A percentile compares a stretch with the other conserved stretches of the same genome.
Evolutionary conservation across 2,113 vertebrate species (phyloP).

Genomic region (Indicator maculatus): DNA sequence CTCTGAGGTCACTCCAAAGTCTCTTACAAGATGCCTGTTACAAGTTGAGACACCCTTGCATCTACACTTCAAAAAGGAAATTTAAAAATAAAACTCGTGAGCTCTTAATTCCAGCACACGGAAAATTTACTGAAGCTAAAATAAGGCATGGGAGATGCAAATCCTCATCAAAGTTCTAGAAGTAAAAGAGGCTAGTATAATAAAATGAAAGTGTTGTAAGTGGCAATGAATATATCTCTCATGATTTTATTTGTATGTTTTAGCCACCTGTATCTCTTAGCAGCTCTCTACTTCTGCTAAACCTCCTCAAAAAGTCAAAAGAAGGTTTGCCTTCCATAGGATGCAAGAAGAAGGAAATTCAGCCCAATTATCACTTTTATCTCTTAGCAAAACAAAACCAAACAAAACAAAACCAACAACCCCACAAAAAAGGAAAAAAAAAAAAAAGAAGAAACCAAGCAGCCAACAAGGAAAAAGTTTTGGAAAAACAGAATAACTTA

Average conservation of each 20-base stretch:
- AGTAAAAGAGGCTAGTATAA: neutral
- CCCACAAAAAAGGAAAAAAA: too few species aligned
- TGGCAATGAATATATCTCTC: neutral
- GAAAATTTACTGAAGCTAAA: neutral
- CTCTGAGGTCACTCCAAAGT: neutral
- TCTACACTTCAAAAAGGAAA: neutral
- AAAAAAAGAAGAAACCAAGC: too few species aligned
- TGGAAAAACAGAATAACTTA: neutral
- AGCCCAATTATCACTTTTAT: neutral
- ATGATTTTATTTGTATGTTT: neutral
- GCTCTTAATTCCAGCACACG: neutral
- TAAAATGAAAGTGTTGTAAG: neutral
- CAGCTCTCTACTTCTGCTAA: neutral
- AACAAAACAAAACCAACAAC: too few species aligned
- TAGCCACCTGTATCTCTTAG: neutral
- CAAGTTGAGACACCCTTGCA: neutral
- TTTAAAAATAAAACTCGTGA: neutral
- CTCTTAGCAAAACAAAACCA: too few species aligned
- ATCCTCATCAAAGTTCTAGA: neutral
- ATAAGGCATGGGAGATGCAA: neutral
- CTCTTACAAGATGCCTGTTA: neutral
- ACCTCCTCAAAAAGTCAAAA: neutral
- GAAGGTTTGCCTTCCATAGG: neutral
- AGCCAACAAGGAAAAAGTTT: neutral
- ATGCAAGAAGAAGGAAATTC: neutral